These are phyloP conservation scores for Drosophila kambysellisi DNA, from an alignment of 2,888 invertebrate genomes.

Conservation along the genomic window DNA sequence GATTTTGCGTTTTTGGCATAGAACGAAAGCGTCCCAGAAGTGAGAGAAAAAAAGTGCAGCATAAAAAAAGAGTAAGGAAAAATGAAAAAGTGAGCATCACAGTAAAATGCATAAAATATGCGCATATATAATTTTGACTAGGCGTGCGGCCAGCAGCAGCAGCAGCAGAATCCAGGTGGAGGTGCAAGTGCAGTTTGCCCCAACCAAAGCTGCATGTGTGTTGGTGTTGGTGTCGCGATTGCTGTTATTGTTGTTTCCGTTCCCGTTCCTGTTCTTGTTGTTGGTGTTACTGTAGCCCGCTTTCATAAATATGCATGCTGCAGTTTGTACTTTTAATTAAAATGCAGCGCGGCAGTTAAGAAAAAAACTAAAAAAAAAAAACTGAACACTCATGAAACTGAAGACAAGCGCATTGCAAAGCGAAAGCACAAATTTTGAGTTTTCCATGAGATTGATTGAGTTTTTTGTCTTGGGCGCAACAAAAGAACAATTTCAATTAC, in stretches of 20 bases:
- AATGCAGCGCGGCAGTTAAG: slow-evolving; percentile 61
- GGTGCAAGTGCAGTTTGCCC: slow-evolving; percentile 25
- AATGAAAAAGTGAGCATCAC: slow-evolving; percentile 66
- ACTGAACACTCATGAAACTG: slow-evolving; percentile 11
- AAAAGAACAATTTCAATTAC: slow-evolving; percentile 68
- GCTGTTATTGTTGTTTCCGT: slow-evolving; percentile 1
- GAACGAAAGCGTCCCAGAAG: slow-evolving; percentile 49
- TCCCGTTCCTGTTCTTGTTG: slow-evolving; percentile 9
- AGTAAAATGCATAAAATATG: slow-evolving; percentile 78
- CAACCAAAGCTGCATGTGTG: slow-evolving; percentile 21
- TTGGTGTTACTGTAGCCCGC: slow-evolving; percentile 35
- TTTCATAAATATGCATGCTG: slow-evolving; percentile 79
- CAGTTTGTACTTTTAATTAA: slow-evolving; percentile 76
- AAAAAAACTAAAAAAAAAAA: slow-evolving; percentile 20
- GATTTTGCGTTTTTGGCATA: slow-evolving; percentile 75
- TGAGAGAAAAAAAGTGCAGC: slow-evolving; percentile 23
- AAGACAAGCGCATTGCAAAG: slow-evolving; percentile 26
- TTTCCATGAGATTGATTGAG: slow-evolving; percentile 72
- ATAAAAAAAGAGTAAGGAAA: slow-evolving; percentile 24
- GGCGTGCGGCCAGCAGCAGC: slow-evolving; percentile 64
- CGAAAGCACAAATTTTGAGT: slow-evolving; percentile 53
- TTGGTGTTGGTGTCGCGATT: slow-evolving; percentile 26
- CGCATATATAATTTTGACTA: slow-evolving; percentile 79
- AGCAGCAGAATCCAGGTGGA: slow-evolving; percentile 37
- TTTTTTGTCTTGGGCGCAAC: slow-evolving; percentile 37